These are phyloP conservation scores for Apostichopus leukothele DNA, from an alignment of 53 echinoderm and acorn worm genomes.

Conservation along the genomic window DNA sequence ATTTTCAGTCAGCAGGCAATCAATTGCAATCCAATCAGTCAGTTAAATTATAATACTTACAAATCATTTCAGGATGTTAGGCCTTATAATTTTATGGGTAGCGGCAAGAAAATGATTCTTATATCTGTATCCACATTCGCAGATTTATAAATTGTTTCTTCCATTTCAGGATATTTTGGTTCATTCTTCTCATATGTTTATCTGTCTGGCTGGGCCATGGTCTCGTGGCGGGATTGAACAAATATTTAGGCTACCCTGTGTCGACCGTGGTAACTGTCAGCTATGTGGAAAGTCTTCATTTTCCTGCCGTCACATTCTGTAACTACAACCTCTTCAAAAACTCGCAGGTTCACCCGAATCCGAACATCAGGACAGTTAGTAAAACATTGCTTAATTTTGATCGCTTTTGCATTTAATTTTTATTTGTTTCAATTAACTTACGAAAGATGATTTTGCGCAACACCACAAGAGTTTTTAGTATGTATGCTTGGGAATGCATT, in stretches of 20 bases:
- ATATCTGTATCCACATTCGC: too few species aligned
- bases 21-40: too few species aligned
- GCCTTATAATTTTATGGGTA: too few species aligned
- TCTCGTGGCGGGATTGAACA: slow-evolving; percentile 21
- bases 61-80: too few species aligned
- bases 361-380: slow-evolving; percentile 30
- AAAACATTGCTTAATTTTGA: background rate
- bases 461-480: too few species aligned
- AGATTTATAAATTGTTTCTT: background rate
- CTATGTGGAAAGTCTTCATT: slow-evolving; percentile 39
- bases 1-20: too few species aligned
- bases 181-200: slow-evolving; percentile 34
- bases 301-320: slow-evolving; percentile 68
- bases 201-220: slow-evolving; percentile 52
- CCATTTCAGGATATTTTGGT: slow-evolving; percentile 52
- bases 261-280: slow-evolving; percentile 58
- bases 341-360: slow-evolving; percentile 46
- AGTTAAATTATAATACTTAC: too few species aligned
- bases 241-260: slow-evolving; percentile 50
- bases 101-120: too few species aligned
- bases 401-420: too few species aligned
- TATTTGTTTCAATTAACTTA: too few species aligned
- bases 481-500: too few species aligned
- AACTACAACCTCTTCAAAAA: slow-evolving; percentile 65
- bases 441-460: too few species aligned